Evolutionary conservation across 2,113 vertebrate genomes (phyloP).

Genomic region (Drymodes brunneopygia): DNA sequence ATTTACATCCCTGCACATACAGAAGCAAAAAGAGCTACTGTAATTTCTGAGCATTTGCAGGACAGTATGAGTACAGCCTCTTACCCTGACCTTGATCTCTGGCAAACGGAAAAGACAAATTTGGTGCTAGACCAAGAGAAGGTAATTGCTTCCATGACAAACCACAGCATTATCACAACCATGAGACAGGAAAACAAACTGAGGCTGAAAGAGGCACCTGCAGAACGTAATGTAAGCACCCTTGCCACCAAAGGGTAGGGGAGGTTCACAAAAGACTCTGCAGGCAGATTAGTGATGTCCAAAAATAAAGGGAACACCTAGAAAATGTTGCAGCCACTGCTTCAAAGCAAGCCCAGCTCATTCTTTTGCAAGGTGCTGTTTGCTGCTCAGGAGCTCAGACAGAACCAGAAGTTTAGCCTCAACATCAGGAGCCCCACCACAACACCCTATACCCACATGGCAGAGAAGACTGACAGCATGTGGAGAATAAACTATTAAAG

Average conservation of each 20-base stretch:
- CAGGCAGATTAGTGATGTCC: not conserved
- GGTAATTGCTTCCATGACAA: not conserved
- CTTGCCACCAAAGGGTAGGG: not conserved
- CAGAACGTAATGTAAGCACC: not conserved
- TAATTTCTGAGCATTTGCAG: not conserved
- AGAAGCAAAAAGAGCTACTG: not conserved
- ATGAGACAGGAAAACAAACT: not conserved
- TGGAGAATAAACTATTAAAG: not conserved
- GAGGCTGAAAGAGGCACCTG: not conserved
- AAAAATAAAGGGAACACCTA: not conserved
- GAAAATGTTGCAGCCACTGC: not conserved
- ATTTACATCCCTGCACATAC: not conserved
- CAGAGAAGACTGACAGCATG: not conserved
- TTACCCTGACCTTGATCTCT: not conserved
- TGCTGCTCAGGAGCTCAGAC: not conserved
- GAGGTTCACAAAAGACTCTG: not conserved
- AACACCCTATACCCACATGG: not conserved
- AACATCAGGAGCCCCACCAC: not conserved
- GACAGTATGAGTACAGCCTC: rapidly evolving
- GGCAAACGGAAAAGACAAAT: not conserved
- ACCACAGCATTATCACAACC: not conserved
- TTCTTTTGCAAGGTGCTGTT: not conserved
- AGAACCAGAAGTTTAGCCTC: not conserved
- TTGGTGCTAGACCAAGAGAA: not conserved
- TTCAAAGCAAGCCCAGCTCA: not conserved